Evolutionary conservation across 2,888 invertebrate species (phyloP), one percentile per base, ranked within the genome.

Genomic region (Zele albiditarsus): DNA sequence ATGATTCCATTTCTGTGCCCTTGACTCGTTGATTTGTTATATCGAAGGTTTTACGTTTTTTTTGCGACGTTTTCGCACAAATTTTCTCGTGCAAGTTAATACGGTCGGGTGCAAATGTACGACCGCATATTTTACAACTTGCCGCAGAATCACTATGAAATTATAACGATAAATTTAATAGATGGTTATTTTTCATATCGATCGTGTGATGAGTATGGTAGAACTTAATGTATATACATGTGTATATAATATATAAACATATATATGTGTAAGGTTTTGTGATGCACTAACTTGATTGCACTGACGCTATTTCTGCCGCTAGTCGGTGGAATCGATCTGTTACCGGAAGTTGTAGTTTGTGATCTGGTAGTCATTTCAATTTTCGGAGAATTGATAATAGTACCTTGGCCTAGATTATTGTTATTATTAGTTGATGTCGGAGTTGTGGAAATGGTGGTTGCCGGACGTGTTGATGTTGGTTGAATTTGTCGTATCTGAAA

Each of bases 41-140:
- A 90, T 99, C 98, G 88, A 97, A 99, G 0, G 94, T 93, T 91
- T 97, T 98, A 80, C 98, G 92, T 86, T 96, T 96, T 89, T 96
- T 96, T 75, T 91, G 90, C 65, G 92, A 90, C 0, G 95, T 92
- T 87, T 95, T 96, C 80, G 92, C 90, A 90, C 99, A 99, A 79
- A 98, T 96, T 33, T 93, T 91, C 89, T 96, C 93, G 89, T 99
- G 99, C 82, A 94, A 95, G 6, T 90, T 90, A 70, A 97, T 90
- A 1, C 98, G 92, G 86, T 98, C 98, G 23, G 92, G 88, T 8
- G 94, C 94, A 89, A 98, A 98, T 83, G 92, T 92, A 0, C 98
- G 92, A 0, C 94, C 93, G 89, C 98, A 98, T 78, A 93, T 92
- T 33, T 91, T 90, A 89, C 98, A 98, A 16, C 91, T 85, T 0